Evolutionary conservation across 2,888 invertebrate genomes (phyloP), one percentile per base, ranked within the genome.

Genomic region (Epinotia demarniana): DNA sequence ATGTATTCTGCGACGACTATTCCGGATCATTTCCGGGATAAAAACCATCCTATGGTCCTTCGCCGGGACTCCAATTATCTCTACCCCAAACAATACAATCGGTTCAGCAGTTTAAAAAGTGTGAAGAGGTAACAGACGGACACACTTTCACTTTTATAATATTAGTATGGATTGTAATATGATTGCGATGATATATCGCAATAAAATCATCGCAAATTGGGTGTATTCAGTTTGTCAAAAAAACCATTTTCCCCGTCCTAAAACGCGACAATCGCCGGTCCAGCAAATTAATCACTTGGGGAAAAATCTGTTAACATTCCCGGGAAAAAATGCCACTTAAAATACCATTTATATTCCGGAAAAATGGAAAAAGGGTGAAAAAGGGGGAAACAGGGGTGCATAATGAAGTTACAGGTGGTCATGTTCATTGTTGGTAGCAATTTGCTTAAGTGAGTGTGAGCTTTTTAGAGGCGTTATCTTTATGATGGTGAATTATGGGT

Each of bases 241-340:
- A 68, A 60, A 8, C 27, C 60, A 69, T 16, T 46, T 60, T 2
- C 69, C 58, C 11, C 46, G 6, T 69, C n/a, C 58, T 46, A n/a
- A 11, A 55, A 6, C 19, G 1, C 2, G 9, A 3, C 58, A 60
- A 66, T 23, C 61, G 57, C 55, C n/a, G 46, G 58, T 58, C 16
- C 12, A 57, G 76, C 58, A 80, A 80, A 84, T 85, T 84, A 84
- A 82, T 81, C 83, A 82, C 79, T 67, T 62, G 73, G 73, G 75
- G 60, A 75, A 73, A 69, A 74, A 77, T 75, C 78, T 77, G 79
- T 72, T 75, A 75, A 67, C 79, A 78, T 63, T 61, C 57, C 58
- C 77, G 66, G 76, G 77, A 69, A 77, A 79, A 80, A 82, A 80
- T 78, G 76, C 71, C 83, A 83, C 81, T 84, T 84, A 82, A 82